These are phyloP conservation scores for Sinella curviseta DNA, from an alignment of 1,140 invertebrate genomes.

Conservation along the genomic window DNA sequence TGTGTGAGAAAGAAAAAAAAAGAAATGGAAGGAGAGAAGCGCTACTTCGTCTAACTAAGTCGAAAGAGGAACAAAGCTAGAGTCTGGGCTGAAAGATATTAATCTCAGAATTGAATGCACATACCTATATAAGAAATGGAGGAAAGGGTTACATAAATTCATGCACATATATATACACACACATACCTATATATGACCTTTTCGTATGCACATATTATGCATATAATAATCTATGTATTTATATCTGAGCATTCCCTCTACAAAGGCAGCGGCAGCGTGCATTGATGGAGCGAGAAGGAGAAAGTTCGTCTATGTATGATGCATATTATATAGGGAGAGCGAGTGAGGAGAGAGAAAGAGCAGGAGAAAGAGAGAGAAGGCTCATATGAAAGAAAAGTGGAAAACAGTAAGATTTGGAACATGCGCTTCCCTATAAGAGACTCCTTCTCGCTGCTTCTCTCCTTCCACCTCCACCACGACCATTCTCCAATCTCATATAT, in stretches of 20 bases:
- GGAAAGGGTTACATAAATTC: no score
- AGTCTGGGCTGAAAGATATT: constrained; percentile 7
- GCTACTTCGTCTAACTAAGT: no score
- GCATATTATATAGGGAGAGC: background rate
- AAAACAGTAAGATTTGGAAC: constrained; percentile 24
- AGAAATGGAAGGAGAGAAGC: background rate
- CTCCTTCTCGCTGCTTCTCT: background rate
- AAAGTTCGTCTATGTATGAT: constrained; percentile 1
- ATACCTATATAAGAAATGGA: background rate
- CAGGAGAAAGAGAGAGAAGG: background rate
- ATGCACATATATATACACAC: background rate
- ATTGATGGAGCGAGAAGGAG: constrained; percentile 1
- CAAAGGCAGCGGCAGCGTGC: background rate
- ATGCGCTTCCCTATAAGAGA: constrained; percentile 14
- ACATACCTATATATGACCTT: background rate
- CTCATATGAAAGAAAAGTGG: background rate
- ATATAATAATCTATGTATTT: no score
- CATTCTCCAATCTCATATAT: background rate
- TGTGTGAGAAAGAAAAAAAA: background rate
- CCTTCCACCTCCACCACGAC: background rate
- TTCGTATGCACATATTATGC: no score
- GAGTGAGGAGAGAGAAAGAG: background rate
- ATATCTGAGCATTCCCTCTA: background rate
- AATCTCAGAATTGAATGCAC: constrained; percentile 25
- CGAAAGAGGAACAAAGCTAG: constrained; percentile 19